A percentile compares a stretch with the other conserved stretches of the same genome.
These are phyloP conservation scores for Aldabrachelys gigantea DNA, from an alignment of 2,113 vertebrate species.

Conservation along the genomic window DNA sequence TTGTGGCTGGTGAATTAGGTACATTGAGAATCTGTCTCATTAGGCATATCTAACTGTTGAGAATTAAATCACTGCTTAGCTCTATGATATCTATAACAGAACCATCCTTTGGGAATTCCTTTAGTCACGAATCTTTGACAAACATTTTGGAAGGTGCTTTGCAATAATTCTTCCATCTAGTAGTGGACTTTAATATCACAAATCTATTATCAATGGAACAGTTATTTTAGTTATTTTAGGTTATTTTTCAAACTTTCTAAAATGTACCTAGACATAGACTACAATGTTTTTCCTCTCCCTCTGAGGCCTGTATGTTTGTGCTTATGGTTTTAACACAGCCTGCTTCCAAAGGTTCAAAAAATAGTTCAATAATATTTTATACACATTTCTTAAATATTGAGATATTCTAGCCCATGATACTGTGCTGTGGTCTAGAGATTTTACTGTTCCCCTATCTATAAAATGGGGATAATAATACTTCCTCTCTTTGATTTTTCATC, in stretches of 20 bases:
- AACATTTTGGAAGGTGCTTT: neutral
- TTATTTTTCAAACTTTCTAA: neutral
- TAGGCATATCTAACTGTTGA: neutral
- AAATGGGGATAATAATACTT: neutral
- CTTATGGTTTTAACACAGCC: neutral
- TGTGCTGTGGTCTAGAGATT: neutral
- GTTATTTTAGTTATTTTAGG: neutral
- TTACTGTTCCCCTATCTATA: neutral
- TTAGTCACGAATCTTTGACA: constrained; percentile 8
- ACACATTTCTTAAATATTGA: neutral
- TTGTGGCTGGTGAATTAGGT: neutral
- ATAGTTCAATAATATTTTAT: neutral
- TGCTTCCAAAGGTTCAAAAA: neutral
- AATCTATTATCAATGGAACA: neutral
- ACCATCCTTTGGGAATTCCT: neutral
- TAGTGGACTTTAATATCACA: neutral
- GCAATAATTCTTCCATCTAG: neutral
- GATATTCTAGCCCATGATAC: neutral
- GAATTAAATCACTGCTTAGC: neutral
- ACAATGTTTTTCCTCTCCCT: neutral
- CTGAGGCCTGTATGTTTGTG: neutral
- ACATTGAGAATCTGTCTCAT: neutral
- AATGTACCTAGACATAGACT: neutral
- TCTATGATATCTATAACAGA: neutral
- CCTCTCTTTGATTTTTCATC: neutral